Conservation (phyloP, 2,797 vertebrate species). For the Ammospiza maritima region DNA sequence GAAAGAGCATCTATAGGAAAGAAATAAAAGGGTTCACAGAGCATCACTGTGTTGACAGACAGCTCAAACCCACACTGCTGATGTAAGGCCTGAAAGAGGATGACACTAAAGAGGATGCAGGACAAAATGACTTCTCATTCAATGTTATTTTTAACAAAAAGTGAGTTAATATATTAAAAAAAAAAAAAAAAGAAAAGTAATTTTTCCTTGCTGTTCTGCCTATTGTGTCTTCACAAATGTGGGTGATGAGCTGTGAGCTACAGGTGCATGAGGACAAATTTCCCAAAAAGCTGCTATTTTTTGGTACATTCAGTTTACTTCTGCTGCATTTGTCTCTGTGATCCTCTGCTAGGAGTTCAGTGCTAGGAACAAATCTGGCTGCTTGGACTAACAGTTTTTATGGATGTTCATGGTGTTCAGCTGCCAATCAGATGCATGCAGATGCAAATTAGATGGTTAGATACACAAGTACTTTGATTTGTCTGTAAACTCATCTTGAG, state of each 20-base stretch:
- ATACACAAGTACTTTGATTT: conserved; percentile 21
- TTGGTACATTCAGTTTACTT: neutral
- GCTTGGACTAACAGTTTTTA: neutral
- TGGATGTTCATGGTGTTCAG: neutral
- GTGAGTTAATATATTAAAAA: neutral
- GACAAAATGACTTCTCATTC: neutral
- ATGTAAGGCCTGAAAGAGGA: neutral
- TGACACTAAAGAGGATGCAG: neutral
- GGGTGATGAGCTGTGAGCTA: conserved; percentile 32
- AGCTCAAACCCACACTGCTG: neutral
- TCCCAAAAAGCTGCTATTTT: neutral
- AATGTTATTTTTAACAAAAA: neutral
- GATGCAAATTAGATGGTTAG: conserved; percentile 16
- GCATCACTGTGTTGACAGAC: neutral
- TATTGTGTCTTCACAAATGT: conserved; percentile 42
- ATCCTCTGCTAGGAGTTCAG: neutral
- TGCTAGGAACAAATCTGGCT: neutral
- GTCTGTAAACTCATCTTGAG: neutral
- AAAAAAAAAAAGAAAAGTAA: neutral
- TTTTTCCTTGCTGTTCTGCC: conserved; percentile 5
- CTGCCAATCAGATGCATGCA: conserved; percentile 22
- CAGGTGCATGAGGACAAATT: neutral
- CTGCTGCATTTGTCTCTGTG: neutral
- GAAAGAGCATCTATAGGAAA: neutral
- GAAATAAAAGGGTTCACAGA: neutral